phyloP scores from a whole-genome alignment of 2,113 vertebrate species.

The Prochilodus magdalenae region DNA sequence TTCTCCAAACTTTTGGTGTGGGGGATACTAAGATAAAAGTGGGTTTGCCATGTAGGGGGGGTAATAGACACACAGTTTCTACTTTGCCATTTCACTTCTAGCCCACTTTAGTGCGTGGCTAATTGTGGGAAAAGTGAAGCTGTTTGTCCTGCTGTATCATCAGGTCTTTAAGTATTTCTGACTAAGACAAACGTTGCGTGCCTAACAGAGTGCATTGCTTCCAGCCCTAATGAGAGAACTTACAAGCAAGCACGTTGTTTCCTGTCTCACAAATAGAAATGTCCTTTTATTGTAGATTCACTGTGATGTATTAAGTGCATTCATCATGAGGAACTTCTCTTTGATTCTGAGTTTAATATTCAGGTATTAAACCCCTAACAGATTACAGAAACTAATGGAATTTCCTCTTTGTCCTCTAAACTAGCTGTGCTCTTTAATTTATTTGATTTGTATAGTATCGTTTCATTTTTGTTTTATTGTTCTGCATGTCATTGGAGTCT shows the following conservation, averaged over 20 bases:
- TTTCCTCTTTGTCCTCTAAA: conserved; percentile 23
- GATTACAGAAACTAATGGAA: conserved; percentile 36
- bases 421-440: conserved; percentile 58
- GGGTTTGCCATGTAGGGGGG: conserved; percentile 31
- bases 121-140: conserved; percentile 36
- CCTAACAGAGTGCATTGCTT: conserved; percentile 22
- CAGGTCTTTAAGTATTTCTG: conserved; percentile 34
- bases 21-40: conserved; percentile 13
- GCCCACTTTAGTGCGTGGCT: conserved; percentile 26
- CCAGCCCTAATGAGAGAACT: conserved; percentile 34
- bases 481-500: conserved; percentile 34
- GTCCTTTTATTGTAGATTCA: background rate
- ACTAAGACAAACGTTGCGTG: conserved; percentile 36
- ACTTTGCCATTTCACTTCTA: conserved; percentile 28
- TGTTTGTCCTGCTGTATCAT: conserved; percentile 44
- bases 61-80: conserved; percentile 25
- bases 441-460: conserved; percentile 56
- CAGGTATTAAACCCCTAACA: conserved; percentile 51
- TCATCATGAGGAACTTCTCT: conserved; percentile 7
- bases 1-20: background rate
- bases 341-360: conserved; percentile 35
- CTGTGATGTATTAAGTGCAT: background rate
- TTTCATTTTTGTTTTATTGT: conserved; percentile 21
- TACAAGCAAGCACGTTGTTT: background rate
- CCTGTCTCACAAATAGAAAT: background rate